Evolutionary conservation across 1,140 invertebrate species (phyloP).

Genomic region (Drosophila tsacasi): DNA sequence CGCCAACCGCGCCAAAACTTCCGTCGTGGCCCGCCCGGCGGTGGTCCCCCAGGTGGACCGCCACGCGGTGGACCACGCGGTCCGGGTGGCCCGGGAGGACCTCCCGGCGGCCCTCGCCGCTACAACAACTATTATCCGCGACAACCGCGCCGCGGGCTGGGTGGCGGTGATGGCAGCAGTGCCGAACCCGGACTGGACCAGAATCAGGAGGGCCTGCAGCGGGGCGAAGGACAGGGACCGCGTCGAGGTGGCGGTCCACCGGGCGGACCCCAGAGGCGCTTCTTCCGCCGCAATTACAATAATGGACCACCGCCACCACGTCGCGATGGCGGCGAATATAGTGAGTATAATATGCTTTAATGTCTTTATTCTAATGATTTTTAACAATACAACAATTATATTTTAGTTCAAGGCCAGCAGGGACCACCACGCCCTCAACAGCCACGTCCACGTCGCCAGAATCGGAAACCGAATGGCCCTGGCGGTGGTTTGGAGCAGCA

Average conservation of each 20-base stretch:
- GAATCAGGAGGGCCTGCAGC: constrained; percentile 79
- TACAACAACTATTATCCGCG: constrained; percentile 68
- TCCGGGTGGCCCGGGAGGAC: constrained; percentile 74
- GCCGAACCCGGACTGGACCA: constrained; percentile 81
- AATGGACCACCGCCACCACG: constrained; percentile 84
- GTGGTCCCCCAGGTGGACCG: constrained; percentile 84
- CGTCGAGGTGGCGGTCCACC: constrained; percentile 85
- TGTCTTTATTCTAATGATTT: too few species aligned
- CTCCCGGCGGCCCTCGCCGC: constrained; percentile 80
- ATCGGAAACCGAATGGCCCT: constrained; percentile 77
- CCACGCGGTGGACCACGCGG: constrained; percentile 81
- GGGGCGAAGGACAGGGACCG: constrained; percentile 83
- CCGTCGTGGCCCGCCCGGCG: constrained; percentile 85
- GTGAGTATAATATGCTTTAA: constrained; percentile 55
- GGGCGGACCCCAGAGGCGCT: constrained; percentile 87
- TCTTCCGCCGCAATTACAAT: constrained; percentile 88
- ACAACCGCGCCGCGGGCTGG: constrained; percentile 84
- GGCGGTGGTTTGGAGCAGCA: constrained; percentile 79
- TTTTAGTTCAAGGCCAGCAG: constrained; percentile 69
- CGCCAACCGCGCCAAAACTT: constrained; percentile 73
- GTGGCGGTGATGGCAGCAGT: constrained; percentile 83
- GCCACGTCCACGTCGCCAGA: constrained; percentile 77
- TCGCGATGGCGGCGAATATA: constrained; percentile 87
- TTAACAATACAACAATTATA: neutral
- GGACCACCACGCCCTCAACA: constrained; percentile 71